phyloP scores from a whole-genome alignment of 2,797 vertebrate genomes.

The Notoglanidium macrostoma region DNA sequence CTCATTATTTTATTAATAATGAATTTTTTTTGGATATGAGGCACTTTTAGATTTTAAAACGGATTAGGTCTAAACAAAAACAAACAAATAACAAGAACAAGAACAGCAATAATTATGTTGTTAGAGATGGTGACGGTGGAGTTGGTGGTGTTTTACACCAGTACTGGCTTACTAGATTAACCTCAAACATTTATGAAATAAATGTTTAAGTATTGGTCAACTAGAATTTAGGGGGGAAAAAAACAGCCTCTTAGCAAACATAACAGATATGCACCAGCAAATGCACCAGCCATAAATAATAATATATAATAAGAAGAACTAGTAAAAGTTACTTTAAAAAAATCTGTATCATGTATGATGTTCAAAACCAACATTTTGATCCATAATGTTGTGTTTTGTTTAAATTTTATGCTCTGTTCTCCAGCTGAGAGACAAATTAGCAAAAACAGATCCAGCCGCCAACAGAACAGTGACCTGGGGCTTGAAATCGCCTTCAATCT shows the following conservation, averaged over 20 bases:
- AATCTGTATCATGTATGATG: background rate
- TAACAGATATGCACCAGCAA: background rate
- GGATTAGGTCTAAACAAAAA: background rate
- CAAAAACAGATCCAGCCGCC: background rate
- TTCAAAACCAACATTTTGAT: background rate
- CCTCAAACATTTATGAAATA: background rate
- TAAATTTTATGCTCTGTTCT: background rate
- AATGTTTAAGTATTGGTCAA: background rate
- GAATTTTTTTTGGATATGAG: background rate
- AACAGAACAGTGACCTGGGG: slow-evolving; percentile 6
- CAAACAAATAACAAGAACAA: background rate
- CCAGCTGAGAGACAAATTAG: background rate
- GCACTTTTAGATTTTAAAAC: background rate
- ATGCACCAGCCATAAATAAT: background rate
- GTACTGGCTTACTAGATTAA: background rate
- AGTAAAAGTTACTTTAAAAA: background rate
- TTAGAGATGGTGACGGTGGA: background rate
- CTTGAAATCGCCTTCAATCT: slow-evolving; percentile 3
- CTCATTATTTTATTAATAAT: background rate
- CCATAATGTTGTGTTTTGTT: background rate
- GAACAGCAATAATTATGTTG: background rate
- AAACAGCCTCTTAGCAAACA: background rate
- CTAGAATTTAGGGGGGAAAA: background rate
- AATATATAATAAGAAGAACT: too few relatives aligned
- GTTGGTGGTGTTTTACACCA: background rate